Conservation (phyloP, 2,797 vertebrate species). For the Pipistrellus pipistrellus region DNA sequence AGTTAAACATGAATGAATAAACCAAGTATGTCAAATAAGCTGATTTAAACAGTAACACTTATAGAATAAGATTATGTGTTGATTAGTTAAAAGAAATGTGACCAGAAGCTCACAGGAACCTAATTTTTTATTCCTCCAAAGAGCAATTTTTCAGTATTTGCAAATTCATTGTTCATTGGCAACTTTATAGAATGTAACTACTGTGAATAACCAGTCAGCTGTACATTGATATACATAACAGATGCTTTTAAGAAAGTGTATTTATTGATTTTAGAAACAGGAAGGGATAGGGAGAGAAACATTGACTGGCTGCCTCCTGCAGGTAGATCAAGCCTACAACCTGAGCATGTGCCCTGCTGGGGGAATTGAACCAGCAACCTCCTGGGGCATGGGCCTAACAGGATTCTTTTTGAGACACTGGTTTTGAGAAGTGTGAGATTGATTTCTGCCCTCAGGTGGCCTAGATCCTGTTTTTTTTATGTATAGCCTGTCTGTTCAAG, state of each 20-base stretch:
- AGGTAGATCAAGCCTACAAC: too few species aligned
- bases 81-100: neutral
- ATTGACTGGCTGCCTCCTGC: too few species aligned
- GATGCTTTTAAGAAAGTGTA: too few species aligned
- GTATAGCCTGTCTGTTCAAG: neutral
- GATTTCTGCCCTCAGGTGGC: neutral
- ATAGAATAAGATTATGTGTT: neutral
- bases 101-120: neutral
- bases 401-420: neutral
- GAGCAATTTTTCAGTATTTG: neutral
- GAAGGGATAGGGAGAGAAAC: too few species aligned
- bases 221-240: neutral
- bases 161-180: neutral
- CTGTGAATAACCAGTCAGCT: neutral
- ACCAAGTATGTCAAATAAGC: neutral
- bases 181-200: constrained; percentile 17
- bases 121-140: neutral
- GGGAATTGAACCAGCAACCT: too few species aligned
- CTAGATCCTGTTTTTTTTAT: neutral
- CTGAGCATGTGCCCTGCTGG: too few species aligned
- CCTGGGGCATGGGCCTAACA: neutral
- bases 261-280: too few species aligned
- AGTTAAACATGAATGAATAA: neutral
- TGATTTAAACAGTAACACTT: constrained; percentile 7
- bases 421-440: neutral